Evolutionary conservation across 2,888 invertebrate genomes (phyloP), one percentile per base, ranked within the genome.

Genomic region (Ariolimax columbianus): DNA sequence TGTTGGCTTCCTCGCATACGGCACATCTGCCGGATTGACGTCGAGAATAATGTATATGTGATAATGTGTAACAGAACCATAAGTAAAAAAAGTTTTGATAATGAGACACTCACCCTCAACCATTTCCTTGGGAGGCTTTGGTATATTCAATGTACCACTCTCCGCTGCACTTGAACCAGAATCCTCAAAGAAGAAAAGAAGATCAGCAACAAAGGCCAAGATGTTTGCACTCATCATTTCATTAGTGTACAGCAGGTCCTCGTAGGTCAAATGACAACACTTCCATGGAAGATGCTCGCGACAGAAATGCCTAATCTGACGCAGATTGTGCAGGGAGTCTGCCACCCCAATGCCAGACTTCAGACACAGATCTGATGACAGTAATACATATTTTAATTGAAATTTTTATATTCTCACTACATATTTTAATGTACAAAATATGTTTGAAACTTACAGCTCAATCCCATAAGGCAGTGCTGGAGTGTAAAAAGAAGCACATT

Each of bases 231-330:
- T 97, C 89, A 97, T 97, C 92, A 97, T 97, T 97, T 97, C 97
- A 94, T 97, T 96, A 96, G 98, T 97, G 93, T 98, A 98, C 66
- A 98, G 97, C 90, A 98, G 96, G 94, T 99, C 98, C 94, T 98
- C 98, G n/a, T 97, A 97, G 95, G 97, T 96, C 96, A 98, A 97
- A 94, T 98, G 98, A 95, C 98, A 98, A 94, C 97, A 97, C 92
- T 97, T 96, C 93, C 97, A 96, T 91, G 98, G 97, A 94, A 98
- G 95, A 94, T 97, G 96, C 92, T 96, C 96, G 92, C 96, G 95
- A 94, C 98, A 98, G 95, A 98, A 98, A 93, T 96, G 96, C 94
- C 97, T 96, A 88, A 98, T 97, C 92, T 98, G 95, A 94, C 97
- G 96, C 82, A 98, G 96, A 95, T 98, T 98, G 95, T 98, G 97